Evolutionary conservation across 2,888 invertebrate species (phyloP), one percentile per base, ranked within the genome.

Genomic region (Hoplodrina ambigua): DNA sequence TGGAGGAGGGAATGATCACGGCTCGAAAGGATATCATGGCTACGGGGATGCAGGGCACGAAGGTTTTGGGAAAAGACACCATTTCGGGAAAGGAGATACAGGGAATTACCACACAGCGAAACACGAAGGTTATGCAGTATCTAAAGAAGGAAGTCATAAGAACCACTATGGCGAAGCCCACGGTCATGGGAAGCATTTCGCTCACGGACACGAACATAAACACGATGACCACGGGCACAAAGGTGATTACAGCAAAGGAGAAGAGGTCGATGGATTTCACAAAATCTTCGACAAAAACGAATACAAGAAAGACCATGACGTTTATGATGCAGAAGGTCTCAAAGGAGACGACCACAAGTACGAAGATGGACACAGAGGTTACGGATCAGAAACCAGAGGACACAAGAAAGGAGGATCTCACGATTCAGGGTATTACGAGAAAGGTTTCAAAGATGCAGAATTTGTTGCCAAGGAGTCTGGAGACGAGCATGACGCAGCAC

Each of bases 251-350:
- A 96, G 95, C 85, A 97, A 97, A 90, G 97, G 97, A 1, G 96
- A 97, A 84, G 96, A 96, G 86, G 96, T 97, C 80, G 96, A 96
- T 73, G 97, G 97, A 83, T 97, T 96, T 93, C 97, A 97, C 90
- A 97, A 97, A 85, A 96, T 97, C 75, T 97, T 97, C 89, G 96
- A 97, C 89, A 97, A 97, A 89, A 96, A 97, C 87, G 97, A 97
- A 91, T 97, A 96, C 94, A 97, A 97, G 88, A 97, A 97, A 91
- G 97, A 97, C 87, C 97, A 97, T 83, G 96, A 96, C 87, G 97
- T 97, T 95, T 97, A 97, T 90, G 97, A 97, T 90, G 97, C 96
- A 84, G 96, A 96, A 69, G 96, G 97, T 88, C 92, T 96, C 82
- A 95, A 96, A 79, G 97, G 97, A 71, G 94, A 96, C 87, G 96